Base-by-base conservation (phyloP, 2,797 vertebrate species). In the Danio aesculapii region DNA sequence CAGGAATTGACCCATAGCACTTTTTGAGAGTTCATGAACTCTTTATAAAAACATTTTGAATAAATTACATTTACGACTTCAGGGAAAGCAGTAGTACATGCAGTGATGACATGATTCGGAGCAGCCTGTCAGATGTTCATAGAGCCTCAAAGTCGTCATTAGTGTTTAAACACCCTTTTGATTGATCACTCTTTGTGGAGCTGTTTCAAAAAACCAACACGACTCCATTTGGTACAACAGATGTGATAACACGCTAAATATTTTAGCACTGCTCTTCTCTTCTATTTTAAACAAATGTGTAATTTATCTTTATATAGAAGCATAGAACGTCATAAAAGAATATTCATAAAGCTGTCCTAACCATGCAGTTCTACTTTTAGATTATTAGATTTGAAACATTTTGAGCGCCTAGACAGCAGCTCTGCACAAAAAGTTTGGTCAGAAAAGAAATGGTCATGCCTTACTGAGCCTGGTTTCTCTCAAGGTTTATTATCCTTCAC, bases 101-200 rank as follows among this genome's bases (percentile, higher is more conserved):
- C 14, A 67, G 50, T 50, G 44, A 67, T 80, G 49, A 53, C 12
- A 77, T 16, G 46, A 43, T 72, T 78, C 39, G 55, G 66, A 52
- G 76, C 79, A 13, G 59, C 21, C 53, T 74, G 62, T 62, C 66
- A 84, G 58, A 50, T 49, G 47, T 73, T 66, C 57, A 44, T 46
- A 68, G 49, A 49, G 82, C 58, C 69, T 77, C 19, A 76, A 76
- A 80, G 52, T 69, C 67, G 74, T 47, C 62, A 69, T 68, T 63
- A 59, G 19, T 12, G 6, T 59, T 59, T 59, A 77, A 77, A 85
- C 53, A 58, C 68, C n/a, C n/a, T 75, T 80, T 43, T 39, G 66
- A 57, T 84, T 84, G 64, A 77, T 77, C 43, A 16, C 17, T 50
- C 49, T 47, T 75, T 41, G 67, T 53, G 67, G 49, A 39, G 14